phyloP scores from a whole-genome alignment of 2,113 vertebrate species.

The Sterna hirundo region DNA sequence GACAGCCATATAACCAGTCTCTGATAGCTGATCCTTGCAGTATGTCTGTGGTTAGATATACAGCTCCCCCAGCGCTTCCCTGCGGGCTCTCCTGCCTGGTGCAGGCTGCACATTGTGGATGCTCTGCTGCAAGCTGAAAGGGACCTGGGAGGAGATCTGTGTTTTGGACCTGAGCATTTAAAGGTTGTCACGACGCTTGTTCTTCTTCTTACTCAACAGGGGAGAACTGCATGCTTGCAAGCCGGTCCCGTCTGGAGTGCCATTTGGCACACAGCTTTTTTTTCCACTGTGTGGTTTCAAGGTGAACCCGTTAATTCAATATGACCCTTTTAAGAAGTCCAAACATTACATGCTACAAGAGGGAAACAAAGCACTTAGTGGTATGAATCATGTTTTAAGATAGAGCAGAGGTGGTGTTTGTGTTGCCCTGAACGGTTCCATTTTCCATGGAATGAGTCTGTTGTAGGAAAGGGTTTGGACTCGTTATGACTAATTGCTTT shows the following conservation, averaged over 20 bases:
- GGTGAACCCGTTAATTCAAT: slow-evolving; percentile 23
- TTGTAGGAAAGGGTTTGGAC: background rate
- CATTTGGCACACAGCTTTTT: background rate
- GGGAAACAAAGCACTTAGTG: slow-evolving; percentile 30
- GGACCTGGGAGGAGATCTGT: background rate
- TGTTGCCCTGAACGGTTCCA: background rate
- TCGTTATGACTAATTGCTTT: background rate
- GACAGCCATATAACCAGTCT: slow-evolving; percentile 16
- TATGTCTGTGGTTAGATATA: slow-evolving; percentile 38
- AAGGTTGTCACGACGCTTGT: background rate
- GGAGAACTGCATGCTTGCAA: background rate
- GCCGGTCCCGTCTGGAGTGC: background rate
- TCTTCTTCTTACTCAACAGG: background rate
- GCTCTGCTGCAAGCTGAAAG: background rate
- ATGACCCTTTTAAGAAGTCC: slow-evolving; percentile 31
- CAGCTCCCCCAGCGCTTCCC: background rate
- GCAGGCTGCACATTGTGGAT: background rate
- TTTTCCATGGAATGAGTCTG: background rate
- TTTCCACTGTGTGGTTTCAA: slow-evolving; percentile 11
- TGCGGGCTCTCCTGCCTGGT: background rate
- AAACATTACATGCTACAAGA: background rate
- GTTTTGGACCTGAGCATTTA: background rate
- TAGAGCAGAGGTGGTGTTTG: background rate
- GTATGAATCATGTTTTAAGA: slow-evolving; percentile 28
- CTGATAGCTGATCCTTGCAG: slow-evolving; percentile 30